These are phyloP conservation scores for Crocodylus rhombifer DNA, from an alignment of 2,797 vertebrate genomes.

Conservation along the genomic window DNA sequence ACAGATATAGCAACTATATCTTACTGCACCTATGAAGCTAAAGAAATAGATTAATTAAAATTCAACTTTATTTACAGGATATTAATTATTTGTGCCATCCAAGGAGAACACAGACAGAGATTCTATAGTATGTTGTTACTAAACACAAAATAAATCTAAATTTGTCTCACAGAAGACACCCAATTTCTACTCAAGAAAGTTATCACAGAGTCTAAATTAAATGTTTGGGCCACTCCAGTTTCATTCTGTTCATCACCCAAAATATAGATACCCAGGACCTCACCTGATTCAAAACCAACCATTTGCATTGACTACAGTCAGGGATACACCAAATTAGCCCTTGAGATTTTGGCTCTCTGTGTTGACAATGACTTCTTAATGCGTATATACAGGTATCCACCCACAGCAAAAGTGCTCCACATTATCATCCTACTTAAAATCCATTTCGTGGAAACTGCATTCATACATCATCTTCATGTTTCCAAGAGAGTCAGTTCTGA, in stretches of 20 bases:
- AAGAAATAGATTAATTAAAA: slow-evolving; percentile 5
- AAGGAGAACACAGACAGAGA: not conserved
- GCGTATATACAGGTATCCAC: not conserved
- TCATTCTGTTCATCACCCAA: not conserved
- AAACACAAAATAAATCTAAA: slow-evolving; percentile 60
- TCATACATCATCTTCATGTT: not conserved
- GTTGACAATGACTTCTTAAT: not conserved
- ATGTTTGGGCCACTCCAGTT: slow-evolving; percentile 41
- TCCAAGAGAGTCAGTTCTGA: not conserved
- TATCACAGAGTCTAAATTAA: slow-evolving; percentile 62
- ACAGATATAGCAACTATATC: not conserved
- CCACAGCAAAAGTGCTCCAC: not conserved
- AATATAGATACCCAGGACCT: not conserved
- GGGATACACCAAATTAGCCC: slow-evolving; percentile 1
- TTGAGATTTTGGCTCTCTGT: not conserved
- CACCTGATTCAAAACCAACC: slow-evolving; percentile 17
- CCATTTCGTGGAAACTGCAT: not conserved
- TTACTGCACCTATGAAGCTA: slow-evolving; percentile 25
- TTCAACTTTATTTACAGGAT: not conserved
- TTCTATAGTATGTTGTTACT: slow-evolving; percentile 23
- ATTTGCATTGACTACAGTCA: slow-evolving; percentile 34
- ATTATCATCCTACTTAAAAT: not conserved
- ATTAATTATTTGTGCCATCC: slow-evolving; percentile 9
- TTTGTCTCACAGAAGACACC: slow-evolving; percentile 62
- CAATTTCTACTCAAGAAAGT: slow-evolving; percentile 51